phyloP scores from a whole-genome alignment of 2,797 vertebrate species.

The Antennarius maculatus region DNA sequence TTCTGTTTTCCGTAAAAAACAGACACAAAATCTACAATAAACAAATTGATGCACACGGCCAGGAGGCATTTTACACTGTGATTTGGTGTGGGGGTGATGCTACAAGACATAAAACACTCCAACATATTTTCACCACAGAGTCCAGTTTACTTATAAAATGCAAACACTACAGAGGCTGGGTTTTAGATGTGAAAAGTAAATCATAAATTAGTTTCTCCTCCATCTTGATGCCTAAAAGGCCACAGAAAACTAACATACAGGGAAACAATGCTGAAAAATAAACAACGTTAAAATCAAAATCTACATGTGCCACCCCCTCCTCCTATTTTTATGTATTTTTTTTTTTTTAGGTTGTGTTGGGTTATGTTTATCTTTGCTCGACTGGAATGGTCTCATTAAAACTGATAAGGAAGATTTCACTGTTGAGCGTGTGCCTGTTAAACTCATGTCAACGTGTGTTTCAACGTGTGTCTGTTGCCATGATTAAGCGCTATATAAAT shows the following conservation, averaged over 20 bases:
- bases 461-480: not conserved
- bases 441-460: not conserved
- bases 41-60: not conserved
- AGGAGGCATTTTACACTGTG: not conserved
- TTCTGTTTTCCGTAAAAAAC: not conserved
- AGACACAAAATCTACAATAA: conserved; percentile 15
- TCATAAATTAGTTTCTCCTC: conserved; percentile 2
- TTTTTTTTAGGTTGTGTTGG: not conserved
- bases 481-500: too few species aligned
- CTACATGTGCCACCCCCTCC: not conserved
- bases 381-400: not conserved
- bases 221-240: not conserved
- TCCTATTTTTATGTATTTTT: too few species aligned
- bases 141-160: conserved; percentile 1
- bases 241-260: not conserved
- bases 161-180: not conserved
- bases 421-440: not conserved
- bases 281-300: not conserved
- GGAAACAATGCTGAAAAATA: not conserved
- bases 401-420: not conserved
- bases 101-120: not conserved
- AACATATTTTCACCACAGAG: not conserved
- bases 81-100: conserved; percentile 11
- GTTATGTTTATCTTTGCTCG: not conserved
- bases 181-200: conserved; percentile 9